Percentiles rank a stretch among this genome's conserved stretches.
These are phyloP conservation scores for Luperina testacea DNA, from an alignment of 2,888 invertebrate genomes.

Conservation along the genomic window DNA sequence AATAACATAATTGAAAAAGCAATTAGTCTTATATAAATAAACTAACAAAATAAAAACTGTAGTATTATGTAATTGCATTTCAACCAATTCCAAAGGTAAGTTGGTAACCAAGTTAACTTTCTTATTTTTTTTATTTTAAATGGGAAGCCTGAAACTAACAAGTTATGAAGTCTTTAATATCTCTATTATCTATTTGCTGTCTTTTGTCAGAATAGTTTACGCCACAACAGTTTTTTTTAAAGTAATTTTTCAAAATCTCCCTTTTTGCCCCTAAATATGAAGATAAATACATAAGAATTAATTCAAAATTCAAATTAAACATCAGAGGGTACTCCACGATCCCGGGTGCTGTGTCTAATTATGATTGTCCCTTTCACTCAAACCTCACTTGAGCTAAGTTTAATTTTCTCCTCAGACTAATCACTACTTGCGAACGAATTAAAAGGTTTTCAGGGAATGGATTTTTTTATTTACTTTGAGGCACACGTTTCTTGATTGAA, in stretches of 20 bases:
- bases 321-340: conserved; percentile 9
- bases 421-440: conserved; percentile 49
- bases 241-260: neutral
- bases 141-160: neutral
- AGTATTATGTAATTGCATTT: conserved; percentile 10
- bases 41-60: neutral
- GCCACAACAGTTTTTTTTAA: neutral
- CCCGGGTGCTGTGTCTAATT: conserved; percentile 52
- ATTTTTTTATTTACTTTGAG: conserved; percentile 41
- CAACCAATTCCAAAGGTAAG: conserved; percentile 34
- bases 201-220: neutral
- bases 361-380: conserved; percentile 53
- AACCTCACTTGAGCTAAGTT: conserved; percentile 57
- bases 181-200: neutral
- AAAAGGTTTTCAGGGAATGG: conserved; percentile 46
- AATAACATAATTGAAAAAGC: conserved; percentile 9
- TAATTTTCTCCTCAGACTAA: conserved; percentile 53
- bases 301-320: conserved; percentile 46
- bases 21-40: conserved; percentile 30
- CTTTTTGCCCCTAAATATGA: neutral
- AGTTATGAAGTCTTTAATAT: neutral
- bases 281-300: neutral
- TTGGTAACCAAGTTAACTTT: neutral
- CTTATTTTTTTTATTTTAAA: neutral
- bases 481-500: conserved; percentile 23